Evolutionary conservation across 2,113 vertebrate genomes (phyloP).

Genomic region (Turdus rufiventris): DNA sequence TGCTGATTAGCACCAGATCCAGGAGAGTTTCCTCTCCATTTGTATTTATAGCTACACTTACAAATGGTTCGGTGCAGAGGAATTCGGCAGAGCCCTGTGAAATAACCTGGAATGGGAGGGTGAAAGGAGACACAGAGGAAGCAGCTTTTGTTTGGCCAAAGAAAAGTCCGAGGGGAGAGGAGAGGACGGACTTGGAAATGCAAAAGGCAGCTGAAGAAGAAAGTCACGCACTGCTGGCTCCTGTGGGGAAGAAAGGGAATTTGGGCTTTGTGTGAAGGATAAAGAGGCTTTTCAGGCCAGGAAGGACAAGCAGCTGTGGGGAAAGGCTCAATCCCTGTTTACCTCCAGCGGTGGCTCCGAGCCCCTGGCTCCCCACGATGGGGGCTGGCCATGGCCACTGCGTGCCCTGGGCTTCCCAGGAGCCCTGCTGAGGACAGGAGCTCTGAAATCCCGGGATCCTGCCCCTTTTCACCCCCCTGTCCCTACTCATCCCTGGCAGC

Average conservation of each 20-base stretch:
- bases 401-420: neutral
- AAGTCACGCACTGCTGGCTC: neutral
- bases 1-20: neutral
- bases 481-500: neutral
- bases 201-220: neutral
- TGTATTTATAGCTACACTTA: neutral
- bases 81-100: neutral
- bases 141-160: neutral
- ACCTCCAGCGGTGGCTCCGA: neutral
- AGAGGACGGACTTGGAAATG: neutral
- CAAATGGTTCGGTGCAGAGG: neutral
- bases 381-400: neutral
- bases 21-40: neutral
- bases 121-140: neutral
- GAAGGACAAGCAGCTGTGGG: neutral
- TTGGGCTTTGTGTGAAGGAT: neutral
- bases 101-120: neutral
- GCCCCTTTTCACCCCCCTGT: accelerated
- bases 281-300: neutral
- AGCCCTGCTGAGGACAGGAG: neutral
- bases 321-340: neutral
- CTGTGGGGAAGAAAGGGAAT: neutral
- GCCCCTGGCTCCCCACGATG: neutral
- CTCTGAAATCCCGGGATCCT: neutral
- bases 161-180: neutral